Base-by-base conservation (phyloP, 2,797 vertebrate genomes). In the Enteromius unitaeniatus region DNA sequence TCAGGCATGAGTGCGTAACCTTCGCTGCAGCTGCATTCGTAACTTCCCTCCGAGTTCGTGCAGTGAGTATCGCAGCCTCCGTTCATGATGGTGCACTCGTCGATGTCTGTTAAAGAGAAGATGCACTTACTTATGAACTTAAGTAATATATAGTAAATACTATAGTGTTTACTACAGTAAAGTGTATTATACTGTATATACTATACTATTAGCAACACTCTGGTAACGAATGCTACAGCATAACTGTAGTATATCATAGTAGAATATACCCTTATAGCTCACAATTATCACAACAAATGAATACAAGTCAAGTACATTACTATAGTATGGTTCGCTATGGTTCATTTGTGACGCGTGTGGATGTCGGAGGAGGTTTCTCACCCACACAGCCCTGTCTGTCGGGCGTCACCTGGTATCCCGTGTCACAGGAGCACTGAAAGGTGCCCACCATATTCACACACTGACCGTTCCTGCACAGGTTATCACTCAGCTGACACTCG, bases 1-100 rank as follows among this genome's bases (percentile, higher is more conserved):
- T 97, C 95, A 0, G 97, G 96, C 97, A 97, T 97, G 17, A 98
- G 92, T 0, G 94, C 96, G 0, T 97, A 98, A 47, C 98, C 97
- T 3, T 96, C 96, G 0, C 95, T 94, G 10, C 97, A 99, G 94
- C 96, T 95, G 90, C 97, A 99, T 84, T 94, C 95, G 6, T 97
- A 99, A 93, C 96, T 97, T 81, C 97, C 97, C 89, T 99, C 95
- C 0, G 96, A 97, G 93, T 98, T 99, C 84, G 96, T 93, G n/a
- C 97, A 99, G 90, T 95, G 96, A 0, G 94, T 95, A 64, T 96
- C 97, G 23, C 97, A 99, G 79, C 97, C 97, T 0, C 97, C 96
- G 0, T 98, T 98, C 95, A 94, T 96, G 26, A 97, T 96, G 53
- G 93, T 96, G 75, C 97, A 99, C 86, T 99, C 97, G 0, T 98